phyloP scores from a whole-genome alignment of 1,140 invertebrate species.

The Cyrtorhinus lividipennis region DNA sequence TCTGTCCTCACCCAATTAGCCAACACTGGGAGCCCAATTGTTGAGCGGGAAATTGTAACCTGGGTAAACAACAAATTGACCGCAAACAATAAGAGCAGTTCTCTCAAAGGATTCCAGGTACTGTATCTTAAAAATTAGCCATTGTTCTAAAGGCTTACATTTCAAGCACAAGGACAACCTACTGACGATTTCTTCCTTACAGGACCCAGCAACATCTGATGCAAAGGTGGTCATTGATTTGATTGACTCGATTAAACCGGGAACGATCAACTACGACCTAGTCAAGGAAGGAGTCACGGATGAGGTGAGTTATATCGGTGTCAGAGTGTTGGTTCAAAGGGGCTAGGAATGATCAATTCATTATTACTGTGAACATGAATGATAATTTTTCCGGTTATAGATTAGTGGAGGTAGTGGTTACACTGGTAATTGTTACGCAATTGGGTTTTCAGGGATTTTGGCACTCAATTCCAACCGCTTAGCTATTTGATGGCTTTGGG shows the following conservation, averaged over 20 bases:
- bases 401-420: too few species aligned
- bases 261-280: slow-evolving; percentile 85
- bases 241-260: slow-evolving; percentile 92
- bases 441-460: too few species aligned
- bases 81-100: slow-evolving; percentile 58
- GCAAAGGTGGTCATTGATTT: slow-evolving; percentile 84
- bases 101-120: slow-evolving; percentile 68
- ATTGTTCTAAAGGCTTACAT: neutral
- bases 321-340: neutral
- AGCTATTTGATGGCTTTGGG: too few species aligned
- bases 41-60: slow-evolving; percentile 88
- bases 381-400: too few species aligned
- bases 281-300: slow-evolving; percentile 60
- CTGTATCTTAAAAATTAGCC: neutral
- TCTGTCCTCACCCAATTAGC: slow-evolving; percentile 80
- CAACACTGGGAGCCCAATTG: slow-evolving; percentile 71
- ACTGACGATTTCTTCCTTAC: slow-evolving; percentile 22
- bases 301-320: slow-evolving; percentile 72
- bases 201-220: slow-evolving; percentile 71
- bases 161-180: neutral
- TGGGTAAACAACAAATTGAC: slow-evolving; percentile 94
- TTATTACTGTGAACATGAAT: too few species aligned
- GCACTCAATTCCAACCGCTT: too few species aligned
- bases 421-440: too few species aligned
- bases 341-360: too few species aligned